Base-by-base conservation (phyloP, 1,140 invertebrate species). In the Formica selysi region DNA sequence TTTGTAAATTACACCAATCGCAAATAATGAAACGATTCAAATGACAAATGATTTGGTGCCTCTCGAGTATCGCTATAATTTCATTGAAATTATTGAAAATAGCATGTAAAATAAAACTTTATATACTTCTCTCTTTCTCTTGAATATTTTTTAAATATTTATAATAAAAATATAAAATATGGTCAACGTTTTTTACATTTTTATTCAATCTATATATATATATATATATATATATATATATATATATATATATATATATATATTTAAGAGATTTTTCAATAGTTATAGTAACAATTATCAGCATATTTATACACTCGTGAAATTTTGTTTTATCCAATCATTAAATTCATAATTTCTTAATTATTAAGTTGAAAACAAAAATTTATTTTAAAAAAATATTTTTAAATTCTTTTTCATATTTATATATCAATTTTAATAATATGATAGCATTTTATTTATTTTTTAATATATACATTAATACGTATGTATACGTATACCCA, bases 1-100 rank as follows among this genome's bases (percentile, higher is more conserved):
- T 67, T 78, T 57, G 19, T 65, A 78, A 32, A 78, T 65, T 67
- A n/a, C 29, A 8, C 44, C 76, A 67, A 79, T 51, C 41, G 11
- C n/a, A 16, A 22, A 67, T 79, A 76, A 51, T 79, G 51, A 51
- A 65, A 48, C 26, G n/a, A 44, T 10, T 36, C 11, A 26, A 2
- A 48, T 79, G 29, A 67, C 22, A 13, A n/a, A 51, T 79, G n/a
- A 51, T 67, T 51, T 32, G 62, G 3, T 65, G 32, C 10, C 2
- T 41, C 0, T 26, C 29, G 59, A 32, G 4, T n/a, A 10, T 36
- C 2, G 29, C 32, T 11, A 32, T 79, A 79, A 67, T 36, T 51
- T 36, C 13, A 29, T 29, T 36, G 29, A 51, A 79, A 67, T 61
- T 76, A 4, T 76, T 61, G 4, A 76, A 41, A 38, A 76, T 29